Base-by-base conservation (phyloP, 2,888 invertebrate species). In the Meta bourneti region DNA sequence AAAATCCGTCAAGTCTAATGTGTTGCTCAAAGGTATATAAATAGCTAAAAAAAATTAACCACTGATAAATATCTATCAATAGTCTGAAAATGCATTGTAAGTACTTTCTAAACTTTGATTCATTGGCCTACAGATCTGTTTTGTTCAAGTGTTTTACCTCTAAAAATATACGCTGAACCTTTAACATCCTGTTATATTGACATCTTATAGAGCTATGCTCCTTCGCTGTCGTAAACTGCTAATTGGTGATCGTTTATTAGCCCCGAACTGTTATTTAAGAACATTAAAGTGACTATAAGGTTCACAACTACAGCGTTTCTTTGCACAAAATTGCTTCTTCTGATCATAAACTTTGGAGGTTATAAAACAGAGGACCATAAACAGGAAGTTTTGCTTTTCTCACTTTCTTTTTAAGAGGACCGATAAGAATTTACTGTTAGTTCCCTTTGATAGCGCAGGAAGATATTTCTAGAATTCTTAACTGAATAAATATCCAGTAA, bases 211-310 rank as follows among this genome's bases (percentile, higher is more conserved):
- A 61, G 61, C 61, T 61, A 4, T 61, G 11, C 11, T 61, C 61
- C 8, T 61, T 16, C 11, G 5, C 61, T 16, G 16, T 9, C 61
- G 16, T 61, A 61, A 61, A 61, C 8, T 61, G 61, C 8, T 61
- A 6, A 9, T 61, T 61, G 61, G 11, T 61, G 61, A 61, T 61
- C 61, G 11, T 61, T 61, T 61, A 61, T 61, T 61, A 61, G 61
- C 61, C 16, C 16, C 61, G 61, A 78, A n/a, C 52, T n/a, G 78
- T 52, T 52, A 78, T 78, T 78, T 78, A n/a, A 52, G 78, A 52
- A 19, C 78, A 52, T 78, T 52, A 52, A 78, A 16, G 52, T n/a
- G 11, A n/a, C 78, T 52, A 78, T 78, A 78, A 78, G 61, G 61
- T 61, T 61, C 61, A 61, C 61, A 61, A 61, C 13, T 61, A 61